These are phyloP conservation scores for Malaclemys terrapin DNA, from an alignment of 2,113 vertebrate genomes.

Conservation along the genomic window DNA sequence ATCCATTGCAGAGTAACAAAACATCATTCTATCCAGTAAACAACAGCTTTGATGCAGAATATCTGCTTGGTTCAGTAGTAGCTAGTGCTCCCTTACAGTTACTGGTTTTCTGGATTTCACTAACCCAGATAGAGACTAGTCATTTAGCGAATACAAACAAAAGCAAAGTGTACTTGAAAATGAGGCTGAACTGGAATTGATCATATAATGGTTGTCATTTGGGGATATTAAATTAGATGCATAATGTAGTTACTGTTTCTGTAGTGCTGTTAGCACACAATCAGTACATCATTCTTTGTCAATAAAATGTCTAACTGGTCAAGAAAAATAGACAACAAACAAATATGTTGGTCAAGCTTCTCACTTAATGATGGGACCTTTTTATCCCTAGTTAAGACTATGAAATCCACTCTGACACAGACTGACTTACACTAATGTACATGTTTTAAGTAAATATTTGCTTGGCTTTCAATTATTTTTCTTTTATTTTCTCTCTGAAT, in stretches of 20 bases:
- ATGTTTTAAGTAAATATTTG: neutral
- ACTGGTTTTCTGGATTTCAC: no score
- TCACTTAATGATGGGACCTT: neutral
- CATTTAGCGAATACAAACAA: neutral
- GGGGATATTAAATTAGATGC: slow-evolving; percentile 13
- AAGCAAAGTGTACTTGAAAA: neutral
- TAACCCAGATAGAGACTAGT: neutral
- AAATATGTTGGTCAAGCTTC: neutral
- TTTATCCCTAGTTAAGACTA: neutral
- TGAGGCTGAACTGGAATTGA: neutral
- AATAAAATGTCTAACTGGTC: neutral
- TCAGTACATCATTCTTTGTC: neutral
- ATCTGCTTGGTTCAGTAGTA: neutral
- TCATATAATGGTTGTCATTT: neutral
- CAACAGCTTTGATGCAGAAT: neutral
- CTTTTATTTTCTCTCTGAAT: no score
- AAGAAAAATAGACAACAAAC: neutral
- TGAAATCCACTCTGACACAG: neutral
- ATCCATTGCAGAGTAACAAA: neutral
- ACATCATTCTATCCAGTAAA: neutral
- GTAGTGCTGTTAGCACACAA: neutral
- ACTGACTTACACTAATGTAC: neutral
- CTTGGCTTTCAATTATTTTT: neutral
- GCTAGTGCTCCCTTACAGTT: neutral
- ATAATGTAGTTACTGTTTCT: slow-evolving; percentile 15